These are phyloP conservation scores for Lobophora halterata DNA, from an alignment of 2,888 invertebrate species.

Conservation along the genomic window DNA sequence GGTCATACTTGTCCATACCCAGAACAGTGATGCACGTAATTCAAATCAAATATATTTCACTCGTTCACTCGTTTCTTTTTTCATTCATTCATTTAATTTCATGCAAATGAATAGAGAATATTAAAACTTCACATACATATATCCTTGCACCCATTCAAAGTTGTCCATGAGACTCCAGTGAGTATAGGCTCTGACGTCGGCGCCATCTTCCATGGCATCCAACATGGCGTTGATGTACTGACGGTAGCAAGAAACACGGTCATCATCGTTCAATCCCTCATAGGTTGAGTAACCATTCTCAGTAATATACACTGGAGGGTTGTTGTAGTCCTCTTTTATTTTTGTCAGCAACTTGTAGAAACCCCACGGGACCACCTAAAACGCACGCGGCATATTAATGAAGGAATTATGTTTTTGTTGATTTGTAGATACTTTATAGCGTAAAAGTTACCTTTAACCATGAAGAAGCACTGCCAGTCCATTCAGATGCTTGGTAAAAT, in stretches of 20 bases:
- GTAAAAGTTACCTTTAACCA: conserved; percentile 13
- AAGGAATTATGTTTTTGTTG: not conserved
- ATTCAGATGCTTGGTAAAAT: conserved; percentile 25
- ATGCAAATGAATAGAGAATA: too few relatives aligned
- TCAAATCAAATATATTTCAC: too few relatives aligned
- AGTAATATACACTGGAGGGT: conserved; percentile 75
- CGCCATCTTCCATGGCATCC: conserved; percentile 63
- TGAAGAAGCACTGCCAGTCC: conserved; percentile 28
- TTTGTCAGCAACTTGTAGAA: conserved; percentile 75
- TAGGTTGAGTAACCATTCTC: conserved; percentile 74
- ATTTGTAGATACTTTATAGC: not conserved
- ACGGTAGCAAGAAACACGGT: conserved; percentile 55
- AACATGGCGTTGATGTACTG: conserved; percentile 58
- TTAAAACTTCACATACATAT: conserved; percentile 61
- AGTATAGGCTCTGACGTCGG: conserved; percentile 70
- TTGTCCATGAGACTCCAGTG: conserved; percentile 83
- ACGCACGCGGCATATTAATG: too few relatives aligned
- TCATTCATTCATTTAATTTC: too few relatives aligned
- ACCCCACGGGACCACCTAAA: conserved; percentile 76
- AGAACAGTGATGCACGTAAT: too few relatives aligned
- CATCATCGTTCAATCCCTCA: conserved; percentile 56
- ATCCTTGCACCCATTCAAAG: conserved; percentile 81
- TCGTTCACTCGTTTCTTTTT: too few relatives aligned
- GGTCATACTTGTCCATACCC: too few relatives aligned
- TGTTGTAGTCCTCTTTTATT: conserved; percentile 65